Conservation (phyloP, 2,113 vertebrate species). For the Clarias magur region DNA sequence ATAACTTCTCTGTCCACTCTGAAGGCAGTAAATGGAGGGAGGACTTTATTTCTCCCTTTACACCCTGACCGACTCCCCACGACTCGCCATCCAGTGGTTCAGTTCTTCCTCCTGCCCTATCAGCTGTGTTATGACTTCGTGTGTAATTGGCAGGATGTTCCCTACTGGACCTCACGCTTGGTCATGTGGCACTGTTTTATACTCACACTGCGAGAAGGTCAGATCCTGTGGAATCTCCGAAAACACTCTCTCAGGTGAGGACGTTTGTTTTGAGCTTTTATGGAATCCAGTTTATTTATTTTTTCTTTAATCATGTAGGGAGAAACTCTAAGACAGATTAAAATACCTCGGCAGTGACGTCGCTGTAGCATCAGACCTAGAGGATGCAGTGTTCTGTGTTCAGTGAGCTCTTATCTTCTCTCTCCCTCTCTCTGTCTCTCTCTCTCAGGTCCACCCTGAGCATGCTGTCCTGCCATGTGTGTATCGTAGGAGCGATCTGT, state of each 20-base stretch:
- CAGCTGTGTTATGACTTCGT: slow-evolving; percentile 29
- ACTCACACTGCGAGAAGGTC: slow-evolving; percentile 76
- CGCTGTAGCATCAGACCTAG: not conserved
- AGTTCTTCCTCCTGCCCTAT: slow-evolving; percentile 31
- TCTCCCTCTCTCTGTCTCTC: not conserved
- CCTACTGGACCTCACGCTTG: slow-evolving; percentile 16
- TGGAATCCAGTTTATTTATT: not conserved
- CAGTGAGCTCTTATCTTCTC: not conserved
- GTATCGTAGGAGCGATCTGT: slow-evolving; percentile 83
- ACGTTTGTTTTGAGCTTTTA: not conserved
- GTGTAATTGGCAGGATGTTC: slow-evolving; percentile 36
- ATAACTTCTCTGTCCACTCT: not conserved
- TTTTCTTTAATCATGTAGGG: not conserved
- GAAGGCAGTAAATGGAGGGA: slow-evolving; percentile 30
- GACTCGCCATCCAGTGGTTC: slow-evolving; percentile 21
- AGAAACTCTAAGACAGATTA: not conserved
- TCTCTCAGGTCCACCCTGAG: slow-evolving; percentile 78
- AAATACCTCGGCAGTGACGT: not conserved
- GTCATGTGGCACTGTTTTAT: slow-evolving; percentile 9
- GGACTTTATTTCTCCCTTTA: slow-evolving; percentile 16
- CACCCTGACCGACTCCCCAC: slow-evolving; percentile 26
- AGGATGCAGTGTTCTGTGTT: not conserved
- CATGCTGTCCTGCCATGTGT: slow-evolving; percentile 86
- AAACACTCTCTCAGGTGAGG: slow-evolving; percentile 80
- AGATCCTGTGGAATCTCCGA: slow-evolving; percentile 86